Conservation (phyloP, 2,113 vertebrate genomes). For the Phylloscopus trochilus region DNA sequence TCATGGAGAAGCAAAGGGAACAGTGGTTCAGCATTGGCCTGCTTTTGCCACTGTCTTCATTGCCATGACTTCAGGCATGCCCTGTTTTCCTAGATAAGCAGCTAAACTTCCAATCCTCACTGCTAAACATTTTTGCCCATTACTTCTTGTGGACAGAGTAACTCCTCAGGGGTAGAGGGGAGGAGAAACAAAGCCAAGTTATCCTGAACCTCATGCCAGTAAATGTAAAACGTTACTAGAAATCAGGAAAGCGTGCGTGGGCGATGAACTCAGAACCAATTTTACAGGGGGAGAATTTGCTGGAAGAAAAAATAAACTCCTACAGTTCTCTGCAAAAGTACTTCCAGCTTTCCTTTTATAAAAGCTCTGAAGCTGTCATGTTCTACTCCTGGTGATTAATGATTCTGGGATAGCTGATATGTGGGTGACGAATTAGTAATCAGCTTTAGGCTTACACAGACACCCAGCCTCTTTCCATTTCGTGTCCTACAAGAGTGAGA, state of each 20-base stretch:
- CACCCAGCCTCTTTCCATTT: neutral
- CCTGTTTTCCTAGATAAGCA: constrained; percentile 51
- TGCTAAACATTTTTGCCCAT: neutral
- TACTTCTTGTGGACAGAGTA: neutral
- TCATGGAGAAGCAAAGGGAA: neutral
- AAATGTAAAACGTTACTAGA: constrained; percentile 32
- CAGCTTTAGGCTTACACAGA: constrained; percentile 27
- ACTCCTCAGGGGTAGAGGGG: neutral
- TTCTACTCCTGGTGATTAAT: constrained; percentile 32
- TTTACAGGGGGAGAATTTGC: neutral
- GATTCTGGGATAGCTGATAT: constrained; percentile 11
- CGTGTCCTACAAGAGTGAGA: neutral
- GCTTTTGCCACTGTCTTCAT: neutral
- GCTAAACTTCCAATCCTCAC: constrained; percentile 1
- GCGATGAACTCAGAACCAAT: constrained; percentile 23
- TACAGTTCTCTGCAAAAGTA: constrained; percentile 18
- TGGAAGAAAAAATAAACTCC: constrained; percentile 42
- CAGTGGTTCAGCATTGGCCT: neutral
- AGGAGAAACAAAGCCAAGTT: constrained; percentile 10
- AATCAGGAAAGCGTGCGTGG: neutral
- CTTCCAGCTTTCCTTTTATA: constrained; percentile 24
- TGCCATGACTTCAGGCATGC: constrained; percentile 25
- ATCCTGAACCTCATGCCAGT: neutral
- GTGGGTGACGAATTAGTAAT: constrained; percentile 29
- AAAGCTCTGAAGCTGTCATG: constrained; percentile 42